A percentile compares a stretch with the other conserved stretches of the same genome.
Evolutionary conservation across 2,797 vertebrate genomes (phyloP).

Genomic region (Rhabdophis nuchalis): DNA sequence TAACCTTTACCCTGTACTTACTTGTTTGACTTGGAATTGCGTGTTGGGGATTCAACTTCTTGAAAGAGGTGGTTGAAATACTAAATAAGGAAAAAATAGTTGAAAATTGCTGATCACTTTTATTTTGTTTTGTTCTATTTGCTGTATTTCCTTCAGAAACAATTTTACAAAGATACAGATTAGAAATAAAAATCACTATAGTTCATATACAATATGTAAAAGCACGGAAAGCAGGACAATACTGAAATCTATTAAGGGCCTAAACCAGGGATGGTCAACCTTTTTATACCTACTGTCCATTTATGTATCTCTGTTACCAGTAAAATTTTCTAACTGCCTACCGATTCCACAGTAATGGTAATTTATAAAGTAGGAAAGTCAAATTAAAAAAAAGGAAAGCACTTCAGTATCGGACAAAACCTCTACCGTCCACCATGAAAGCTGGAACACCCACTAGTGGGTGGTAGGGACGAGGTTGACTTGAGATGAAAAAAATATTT

Average conservation of each 20-base stretch:
- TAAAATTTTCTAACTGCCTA: too few relatives aligned
- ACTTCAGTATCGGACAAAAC: too few relatives aligned
- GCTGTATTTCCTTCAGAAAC: neutral
- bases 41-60: constrained; percentile 86
- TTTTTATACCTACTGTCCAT: too few relatives aligned
- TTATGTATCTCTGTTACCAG: too few relatives aligned
- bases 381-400: too few relatives aligned
- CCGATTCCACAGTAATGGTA: too few relatives aligned
- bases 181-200: neutral
- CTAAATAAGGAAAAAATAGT: constrained; percentile 63
- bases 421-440: too few relatives aligned
- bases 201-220: neutral
- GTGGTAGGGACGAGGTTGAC: too few relatives aligned
- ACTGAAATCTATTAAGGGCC: neutral
- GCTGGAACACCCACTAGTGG: too few relatives aligned
- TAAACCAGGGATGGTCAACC: too few relatives aligned
- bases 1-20: constrained; percentile 52
- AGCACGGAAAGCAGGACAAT: neutral
- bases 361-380: too few relatives aligned
- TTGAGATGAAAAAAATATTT: neutral
- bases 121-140: constrained; percentile 7
- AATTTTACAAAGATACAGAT: neutral
- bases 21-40: constrained; percentile 86
- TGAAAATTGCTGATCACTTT: constrained; percentile 11
- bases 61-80: constrained; percentile 92